Evolutionary conservation across 2,797 vertebrate genomes (phyloP).

Genomic region (Eulemur coronatus): DNA sequence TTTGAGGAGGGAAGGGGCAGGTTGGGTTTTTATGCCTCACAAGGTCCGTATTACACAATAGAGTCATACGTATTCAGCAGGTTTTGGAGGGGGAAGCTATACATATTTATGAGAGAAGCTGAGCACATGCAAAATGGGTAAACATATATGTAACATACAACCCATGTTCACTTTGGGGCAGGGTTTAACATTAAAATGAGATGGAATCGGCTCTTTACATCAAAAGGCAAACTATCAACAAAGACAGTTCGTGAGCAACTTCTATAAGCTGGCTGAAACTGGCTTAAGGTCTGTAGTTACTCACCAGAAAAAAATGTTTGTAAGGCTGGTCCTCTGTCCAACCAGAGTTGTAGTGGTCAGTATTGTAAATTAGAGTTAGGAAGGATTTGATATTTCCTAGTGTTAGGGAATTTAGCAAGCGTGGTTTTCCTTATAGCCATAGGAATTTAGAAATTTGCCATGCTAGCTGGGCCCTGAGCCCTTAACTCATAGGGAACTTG

Average conservation of each 20-base stretch:
- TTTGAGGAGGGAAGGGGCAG: neutral
- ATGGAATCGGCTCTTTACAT: neutral
- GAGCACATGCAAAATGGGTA: neutral
- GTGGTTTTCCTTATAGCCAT: neutral
- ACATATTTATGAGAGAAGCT: neutral
- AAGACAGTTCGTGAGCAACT: neutral
- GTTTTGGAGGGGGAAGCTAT: neutral
- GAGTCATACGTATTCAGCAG: neutral
- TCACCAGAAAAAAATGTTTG: neutral
- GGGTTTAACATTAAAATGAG: neutral
- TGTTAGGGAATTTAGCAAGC: neutral
- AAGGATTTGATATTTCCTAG: neutral
- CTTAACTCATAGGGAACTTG: neutral
- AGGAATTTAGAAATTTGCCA: neutral
- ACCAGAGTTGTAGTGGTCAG: too few relatives aligned
- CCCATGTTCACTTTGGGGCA: neutral
- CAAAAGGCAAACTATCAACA: neutral
- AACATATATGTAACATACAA: neutral
- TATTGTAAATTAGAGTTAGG: too few relatives aligned
- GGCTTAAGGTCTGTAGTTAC: neutral
- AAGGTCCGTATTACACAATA: neutral
- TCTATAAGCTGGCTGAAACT: neutral
- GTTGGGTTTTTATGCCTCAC: neutral
- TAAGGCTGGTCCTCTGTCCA: neutral
- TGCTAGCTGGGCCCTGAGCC: neutral